Conservation (phyloP, 1,140 invertebrate genomes). For the Sminthurides bifidus region DNA sequence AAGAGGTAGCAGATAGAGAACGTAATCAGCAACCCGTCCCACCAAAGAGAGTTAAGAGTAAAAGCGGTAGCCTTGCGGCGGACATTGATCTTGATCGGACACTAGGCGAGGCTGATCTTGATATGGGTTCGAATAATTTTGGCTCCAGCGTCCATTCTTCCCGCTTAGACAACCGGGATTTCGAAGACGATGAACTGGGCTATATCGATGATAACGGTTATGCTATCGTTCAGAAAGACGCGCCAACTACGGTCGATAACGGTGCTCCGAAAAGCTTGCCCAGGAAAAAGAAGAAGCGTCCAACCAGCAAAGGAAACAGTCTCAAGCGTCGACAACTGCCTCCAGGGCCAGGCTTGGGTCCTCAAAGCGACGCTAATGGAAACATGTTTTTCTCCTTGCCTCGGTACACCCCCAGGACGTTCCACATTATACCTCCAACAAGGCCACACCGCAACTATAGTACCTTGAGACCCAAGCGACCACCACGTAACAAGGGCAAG, state of each 20-base stretch:
- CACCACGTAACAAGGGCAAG: slow-evolving; percentile 20
- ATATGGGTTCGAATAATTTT: no score
- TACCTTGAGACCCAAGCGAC: slow-evolving; percentile 25
- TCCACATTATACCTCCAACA: slow-evolving; percentile 29
- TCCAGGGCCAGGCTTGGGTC: not conserved
- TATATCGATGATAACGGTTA: slow-evolving; percentile 27
- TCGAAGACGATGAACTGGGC: slow-evolving; percentile 20
- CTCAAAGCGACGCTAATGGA: not conserved
- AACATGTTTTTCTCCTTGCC: slow-evolving; percentile 25
- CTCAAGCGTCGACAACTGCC: slow-evolving; percentile 10
- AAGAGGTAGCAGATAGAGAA: slow-evolving; percentile 50
- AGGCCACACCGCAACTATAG: slow-evolving; percentile 28
- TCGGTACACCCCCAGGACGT: slow-evolving; percentile 24
- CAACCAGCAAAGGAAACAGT: slow-evolving; percentile 18
- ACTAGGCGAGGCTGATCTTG: not conserved
- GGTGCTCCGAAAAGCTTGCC: slow-evolving; percentile 22
- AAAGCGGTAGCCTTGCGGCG: not conserved
- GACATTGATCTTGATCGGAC: slow-evolving; percentile 6
- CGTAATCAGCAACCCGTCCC: slow-evolving; percentile 42
- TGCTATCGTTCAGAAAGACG: slow-evolving; percentile 25
- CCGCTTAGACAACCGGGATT: no score
- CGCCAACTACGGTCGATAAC: no score
- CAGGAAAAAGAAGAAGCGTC: slow-evolving; percentile 21
- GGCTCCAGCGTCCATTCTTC: no score
- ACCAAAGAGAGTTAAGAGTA: slow-evolving; percentile 38